Percentiles rank a stretch among this genome's conserved stretches.
Evolutionary conservation across 2,888 invertebrate genomes (phyloP).

Genomic region (Cremastobaeus sp.): DNA sequence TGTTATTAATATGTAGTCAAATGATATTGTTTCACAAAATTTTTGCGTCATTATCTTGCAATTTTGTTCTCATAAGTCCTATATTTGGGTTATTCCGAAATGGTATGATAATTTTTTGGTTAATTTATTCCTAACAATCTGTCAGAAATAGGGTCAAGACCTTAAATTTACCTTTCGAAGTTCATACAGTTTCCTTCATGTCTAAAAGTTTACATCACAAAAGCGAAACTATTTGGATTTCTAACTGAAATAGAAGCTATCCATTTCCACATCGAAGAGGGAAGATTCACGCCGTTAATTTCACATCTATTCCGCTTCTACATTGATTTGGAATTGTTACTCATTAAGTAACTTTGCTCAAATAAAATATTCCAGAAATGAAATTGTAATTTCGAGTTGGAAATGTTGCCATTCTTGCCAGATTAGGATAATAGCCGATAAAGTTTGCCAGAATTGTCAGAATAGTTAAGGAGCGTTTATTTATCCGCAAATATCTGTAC

Average conservation of each 20-base stretch:
- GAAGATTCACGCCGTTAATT: slow-evolving; percentile 10
- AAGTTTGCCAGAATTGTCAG: not conserved
- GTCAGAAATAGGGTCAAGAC: slow-evolving; percentile 8
- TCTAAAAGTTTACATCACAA: slow-evolving; percentile 38
- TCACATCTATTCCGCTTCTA: not conserved
- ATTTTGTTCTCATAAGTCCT: too few relatives aligned
- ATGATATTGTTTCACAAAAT: too few relatives aligned
- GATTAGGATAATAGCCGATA: too few relatives aligned
- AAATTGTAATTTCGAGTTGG: not conserved
- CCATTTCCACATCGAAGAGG: slow-evolving; percentile 24
- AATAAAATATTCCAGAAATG: too few relatives aligned
- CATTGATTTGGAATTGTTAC: slow-evolving; percentile 1
- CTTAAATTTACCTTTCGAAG: slow-evolving; percentile 37
- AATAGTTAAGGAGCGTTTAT: slow-evolving; percentile 1
- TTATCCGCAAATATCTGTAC: slow-evolving; percentile 14
- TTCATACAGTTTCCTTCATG: slow-evolving; percentile 28
- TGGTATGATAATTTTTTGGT: too few relatives aligned
- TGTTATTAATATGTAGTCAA: too few relatives aligned
- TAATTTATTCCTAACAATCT: too few relatives aligned
- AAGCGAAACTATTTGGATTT: slow-evolving; percentile 44
- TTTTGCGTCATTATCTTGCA: too few relatives aligned
- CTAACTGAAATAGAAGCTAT: slow-evolving; percentile 43
- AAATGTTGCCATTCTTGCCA: too few relatives aligned
- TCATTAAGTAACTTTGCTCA: slow-evolving; percentile 13
- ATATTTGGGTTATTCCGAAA: too few relatives aligned